Base-by-base conservation (phyloP, 2,797 vertebrate genomes). In the Mormyrus hasselquistii region DNA sequence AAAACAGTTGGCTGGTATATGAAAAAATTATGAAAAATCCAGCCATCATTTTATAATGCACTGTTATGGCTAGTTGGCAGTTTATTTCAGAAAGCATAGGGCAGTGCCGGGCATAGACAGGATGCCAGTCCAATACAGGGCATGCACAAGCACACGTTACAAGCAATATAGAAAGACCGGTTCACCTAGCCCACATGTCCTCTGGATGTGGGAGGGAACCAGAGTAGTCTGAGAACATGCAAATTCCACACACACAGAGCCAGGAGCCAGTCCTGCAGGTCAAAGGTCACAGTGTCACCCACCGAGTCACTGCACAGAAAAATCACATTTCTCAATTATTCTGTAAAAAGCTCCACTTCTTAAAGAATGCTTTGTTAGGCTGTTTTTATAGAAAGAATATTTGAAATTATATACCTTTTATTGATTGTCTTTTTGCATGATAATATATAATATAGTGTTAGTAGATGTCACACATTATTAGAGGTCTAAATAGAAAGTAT, bases 401-500 rank as follows among this genome's bases (percentile, higher is more conserved):
- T 76, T 76, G 4, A 76, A 76, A 38, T 76, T 34, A 41, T 76
- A 29, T 34, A 76, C 2, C 4, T 76, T 73, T 34, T 79, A 38
- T 47, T 38, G 65, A 73, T 34, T 38, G 65, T 73, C 29, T 73
- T 73, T 38, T 73, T 12, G 38, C 65, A 73, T 6, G 10, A 73
- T 38, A 76, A 41, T 38, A 34, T 12, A 34, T 16, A 53, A 49
- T 29, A 86, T 52, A 49, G 76, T 62, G 76, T 89, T 62, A 88
- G n/a, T 62, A 84, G 12, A 47, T 82, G 76, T 19, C 41, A 82
- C 41, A 59, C 22, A 91, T 88, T 91, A 92, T 93, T 93, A 93
- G 91, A 92, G 16, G 76, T 47, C 76, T 47, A 82, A n/a, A 19
- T 82, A 85, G 89, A 90, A 91, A 90, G 82, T 90, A 90, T 57